phyloP scores from a whole-genome alignment of 2,888 invertebrate genomes.

The Didymodactylos carnosus region DNA sequence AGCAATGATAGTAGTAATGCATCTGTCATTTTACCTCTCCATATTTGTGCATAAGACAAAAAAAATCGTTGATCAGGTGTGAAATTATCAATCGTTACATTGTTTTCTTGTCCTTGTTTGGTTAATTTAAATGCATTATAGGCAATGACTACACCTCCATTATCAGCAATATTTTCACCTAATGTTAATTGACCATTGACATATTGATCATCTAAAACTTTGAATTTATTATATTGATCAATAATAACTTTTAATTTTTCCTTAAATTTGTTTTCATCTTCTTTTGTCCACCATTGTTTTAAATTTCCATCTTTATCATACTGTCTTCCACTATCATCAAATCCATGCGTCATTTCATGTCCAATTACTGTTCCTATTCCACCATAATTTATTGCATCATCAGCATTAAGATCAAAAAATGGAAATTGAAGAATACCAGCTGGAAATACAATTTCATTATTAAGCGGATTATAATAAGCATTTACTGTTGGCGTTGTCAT shows the following conservation, averaged over 20 bases:
- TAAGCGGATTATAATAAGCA: slow-evolving; percentile 48
- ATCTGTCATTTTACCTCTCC: background rate
- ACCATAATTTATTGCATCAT: slow-evolving; percentile 20
- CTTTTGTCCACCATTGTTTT: slow-evolving; percentile 67
- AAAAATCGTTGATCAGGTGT: slow-evolving; percentile 35
- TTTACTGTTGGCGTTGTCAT: background rate
- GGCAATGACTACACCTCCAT: slow-evolving; percentile 73
- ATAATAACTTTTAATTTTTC: slow-evolving; percentile 65
- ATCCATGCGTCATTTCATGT: background rate
- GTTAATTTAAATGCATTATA: slow-evolving; percentile 45
- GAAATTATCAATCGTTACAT: background rate
- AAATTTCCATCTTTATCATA: slow-evolving; percentile 66
- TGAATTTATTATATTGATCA: slow-evolving; percentile 67
- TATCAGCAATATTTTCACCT: slow-evolving; percentile 84
- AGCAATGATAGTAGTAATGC: background rate
- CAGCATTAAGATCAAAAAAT: slow-evolving; percentile 29
- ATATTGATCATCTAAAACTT: slow-evolving; percentile 37
- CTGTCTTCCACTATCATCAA: slow-evolving; percentile 46
- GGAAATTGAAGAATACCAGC: slow-evolving; percentile 33
- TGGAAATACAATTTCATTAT: slow-evolving; percentile 62
- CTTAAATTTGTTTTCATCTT: slow-evolving; percentile 67
- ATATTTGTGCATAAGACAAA: slow-evolving; percentile 40
- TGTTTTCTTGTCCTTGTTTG: background rate
- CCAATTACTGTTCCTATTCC: background rate
- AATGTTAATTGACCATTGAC: slow-evolving; percentile 72